Evolutionary conservation across 2,797 vertebrate genomes (phyloP).

Genomic region (Pelodytes ibericus): DNA sequence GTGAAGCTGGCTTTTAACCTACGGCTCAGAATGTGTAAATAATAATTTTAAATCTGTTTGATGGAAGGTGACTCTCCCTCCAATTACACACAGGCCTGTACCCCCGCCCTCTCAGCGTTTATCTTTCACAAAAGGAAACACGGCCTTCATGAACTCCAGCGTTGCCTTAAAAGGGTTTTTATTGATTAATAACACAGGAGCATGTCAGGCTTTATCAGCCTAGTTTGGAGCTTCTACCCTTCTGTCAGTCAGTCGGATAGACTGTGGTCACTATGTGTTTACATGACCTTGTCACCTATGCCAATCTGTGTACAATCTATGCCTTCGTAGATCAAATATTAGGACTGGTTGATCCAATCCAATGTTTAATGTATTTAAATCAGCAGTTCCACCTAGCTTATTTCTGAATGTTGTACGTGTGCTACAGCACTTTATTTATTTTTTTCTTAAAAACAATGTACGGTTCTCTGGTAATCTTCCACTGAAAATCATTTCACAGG

Average conservation of each 20-base stretch:
- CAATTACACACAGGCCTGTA: constrained; percentile 13
- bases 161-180: not conserved
- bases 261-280: constrained; percentile 14
- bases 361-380: no score
- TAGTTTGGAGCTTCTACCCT: not conserved
- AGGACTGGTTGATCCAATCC: not conserved
- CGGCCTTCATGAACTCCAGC: constrained; percentile 2
- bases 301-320: not conserved
- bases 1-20: constrained; percentile 15
- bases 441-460: no score
- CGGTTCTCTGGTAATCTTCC: no score
- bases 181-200: not conserved
- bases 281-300: not conserved
- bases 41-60: constrained; percentile 42
- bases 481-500: no score
- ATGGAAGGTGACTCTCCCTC: constrained; percentile 17
- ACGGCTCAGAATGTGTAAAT: constrained; percentile 43
- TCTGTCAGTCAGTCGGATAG: constrained; percentile 50
- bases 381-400: no score
- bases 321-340: not conserved
- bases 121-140: constrained; percentile 20
- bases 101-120: constrained; percentile 26
- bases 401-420: no score
- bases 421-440: no score
- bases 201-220: not conserved